These are phyloP conservation scores for Lapara coniferarum DNA, from an alignment of 2,888 invertebrate species.

Conservation along the genomic window DNA sequence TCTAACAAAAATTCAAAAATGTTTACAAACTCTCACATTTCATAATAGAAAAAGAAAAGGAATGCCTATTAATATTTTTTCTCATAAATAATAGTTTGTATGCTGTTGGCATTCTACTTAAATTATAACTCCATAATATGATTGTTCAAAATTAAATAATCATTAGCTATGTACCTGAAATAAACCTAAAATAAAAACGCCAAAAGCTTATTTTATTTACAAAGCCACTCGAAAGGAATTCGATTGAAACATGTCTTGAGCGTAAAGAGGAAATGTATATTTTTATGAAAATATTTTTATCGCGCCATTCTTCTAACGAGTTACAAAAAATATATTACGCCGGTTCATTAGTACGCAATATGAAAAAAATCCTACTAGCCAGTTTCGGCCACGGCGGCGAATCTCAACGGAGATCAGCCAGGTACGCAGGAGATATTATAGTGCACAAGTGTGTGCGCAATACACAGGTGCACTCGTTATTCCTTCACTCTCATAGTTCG, in stretches of 20 bases:
- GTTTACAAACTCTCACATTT: too few species aligned
- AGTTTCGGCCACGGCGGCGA: too few species aligned
- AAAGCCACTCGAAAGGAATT: constrained; percentile 15
- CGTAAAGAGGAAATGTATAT: constrained; percentile 12
- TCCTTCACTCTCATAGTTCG: too few species aligned
- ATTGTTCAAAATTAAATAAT: neutral
- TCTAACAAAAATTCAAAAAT: too few species aligned
- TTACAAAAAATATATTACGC: neutral
- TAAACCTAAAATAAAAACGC: neutral
- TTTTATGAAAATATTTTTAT: constrained; percentile 19
- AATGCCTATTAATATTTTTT: too few species aligned
- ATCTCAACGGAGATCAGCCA: too few species aligned
- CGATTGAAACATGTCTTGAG: constrained; percentile 17
- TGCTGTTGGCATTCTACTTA: neutral
- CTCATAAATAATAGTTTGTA: too few species aligned
- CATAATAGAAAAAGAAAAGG: too few species aligned
- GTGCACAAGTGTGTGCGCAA: too few species aligned
- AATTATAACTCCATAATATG: neutral
- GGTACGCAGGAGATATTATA: too few species aligned
- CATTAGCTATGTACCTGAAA: neutral
- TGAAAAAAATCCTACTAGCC: too few species aligned
- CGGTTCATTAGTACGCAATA: neutral
- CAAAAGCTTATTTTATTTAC: neutral
- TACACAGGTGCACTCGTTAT: too few species aligned
- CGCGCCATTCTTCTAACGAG: neutral